A percentile compares a stretch with the other conserved stretches of the same genome.
phyloP scores from a whole-genome alignment of 64 coral and sea anemone genomes.

The Trachythela sp. region DNA sequence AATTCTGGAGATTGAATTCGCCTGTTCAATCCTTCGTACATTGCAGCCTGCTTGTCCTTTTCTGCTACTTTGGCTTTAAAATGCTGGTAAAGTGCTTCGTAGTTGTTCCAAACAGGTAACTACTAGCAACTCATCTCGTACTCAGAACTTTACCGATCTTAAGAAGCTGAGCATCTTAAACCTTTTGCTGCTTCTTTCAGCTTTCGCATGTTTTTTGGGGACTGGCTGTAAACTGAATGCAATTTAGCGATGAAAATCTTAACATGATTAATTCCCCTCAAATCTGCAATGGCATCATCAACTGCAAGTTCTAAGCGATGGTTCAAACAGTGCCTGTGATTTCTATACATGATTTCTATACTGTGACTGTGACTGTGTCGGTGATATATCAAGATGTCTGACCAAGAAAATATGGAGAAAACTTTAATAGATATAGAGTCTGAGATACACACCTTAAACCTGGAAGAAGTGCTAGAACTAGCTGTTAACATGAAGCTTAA shows the following conservation, averaged over 20 bases:
- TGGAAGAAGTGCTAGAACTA: neutral
- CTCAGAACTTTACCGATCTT: conserved; percentile 17
- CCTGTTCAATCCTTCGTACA: neutral
- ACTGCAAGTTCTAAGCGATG: neutral
- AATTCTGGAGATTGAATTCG: neutral
- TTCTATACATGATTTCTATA: neutral
- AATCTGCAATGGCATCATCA: neutral
- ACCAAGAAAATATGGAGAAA: neutral
- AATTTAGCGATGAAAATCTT: neutral
- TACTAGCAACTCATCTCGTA: neutral
- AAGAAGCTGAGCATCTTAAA: neutral
- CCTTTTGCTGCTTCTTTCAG: neutral
- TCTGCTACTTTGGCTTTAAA: neutral
- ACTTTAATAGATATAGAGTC: neutral
- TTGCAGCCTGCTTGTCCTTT: neutral
- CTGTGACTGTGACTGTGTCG: too few relatives aligned
- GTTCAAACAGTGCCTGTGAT: neutral
- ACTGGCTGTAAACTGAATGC: neutral
- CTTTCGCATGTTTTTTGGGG: neutral
- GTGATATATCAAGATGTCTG: neutral
- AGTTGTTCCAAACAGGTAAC: neutral
- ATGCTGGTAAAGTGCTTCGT: neutral
- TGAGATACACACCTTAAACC: neutral
- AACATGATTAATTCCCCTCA: neutral
- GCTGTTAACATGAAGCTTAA: neutral